Conservation (phyloP, 2,797 vertebrate genomes). For the Dicrostonyx torquatus region DNA sequence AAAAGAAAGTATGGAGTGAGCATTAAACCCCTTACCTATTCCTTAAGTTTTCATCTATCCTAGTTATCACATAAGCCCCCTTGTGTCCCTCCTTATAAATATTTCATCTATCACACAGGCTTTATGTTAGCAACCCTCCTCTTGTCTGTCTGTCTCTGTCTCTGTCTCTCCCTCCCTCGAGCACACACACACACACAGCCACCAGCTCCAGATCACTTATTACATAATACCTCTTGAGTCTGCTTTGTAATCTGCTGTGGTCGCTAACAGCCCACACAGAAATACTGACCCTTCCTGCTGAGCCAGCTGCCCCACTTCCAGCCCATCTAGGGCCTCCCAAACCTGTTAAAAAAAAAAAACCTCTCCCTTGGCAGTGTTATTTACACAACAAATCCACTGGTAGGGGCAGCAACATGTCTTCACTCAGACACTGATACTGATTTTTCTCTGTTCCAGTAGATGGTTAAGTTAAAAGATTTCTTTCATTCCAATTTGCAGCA, state of each 20-base stretch:
- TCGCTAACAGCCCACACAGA: constrained; percentile 39
- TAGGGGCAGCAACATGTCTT: constrained; percentile 15
- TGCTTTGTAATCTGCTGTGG: constrained; percentile 57
- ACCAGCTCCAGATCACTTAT: constrained; percentile 13
- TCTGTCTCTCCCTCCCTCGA: not conserved
- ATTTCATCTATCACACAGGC: not conserved
- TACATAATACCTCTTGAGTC: constrained; percentile 39
- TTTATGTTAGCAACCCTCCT: not conserved
- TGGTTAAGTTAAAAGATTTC: constrained; percentile 32
- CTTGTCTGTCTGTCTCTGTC: not conserved
- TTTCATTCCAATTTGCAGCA: constrained; percentile 14
- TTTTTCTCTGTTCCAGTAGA: constrained; percentile 43
- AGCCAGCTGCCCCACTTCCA: constrained; percentile 28
- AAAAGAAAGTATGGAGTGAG: not conserved
- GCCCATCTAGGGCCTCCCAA: constrained; percentile 33
- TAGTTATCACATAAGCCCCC: not conserved
- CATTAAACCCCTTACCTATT: constrained; percentile 1
- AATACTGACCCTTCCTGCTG: constrained; percentile 36
- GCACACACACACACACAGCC: not conserved
- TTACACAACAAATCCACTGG: constrained; percentile 12
- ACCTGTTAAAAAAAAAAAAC: not conserved
- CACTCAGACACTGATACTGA: constrained; percentile 20
- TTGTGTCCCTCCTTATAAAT: not conserved
- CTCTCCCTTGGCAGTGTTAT: constrained; percentile 7
- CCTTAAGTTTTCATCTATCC: not conserved